Conservation (phyloP, 92 coral and sea anemone genomes). For the Scolanthus callimorphus region DNA sequence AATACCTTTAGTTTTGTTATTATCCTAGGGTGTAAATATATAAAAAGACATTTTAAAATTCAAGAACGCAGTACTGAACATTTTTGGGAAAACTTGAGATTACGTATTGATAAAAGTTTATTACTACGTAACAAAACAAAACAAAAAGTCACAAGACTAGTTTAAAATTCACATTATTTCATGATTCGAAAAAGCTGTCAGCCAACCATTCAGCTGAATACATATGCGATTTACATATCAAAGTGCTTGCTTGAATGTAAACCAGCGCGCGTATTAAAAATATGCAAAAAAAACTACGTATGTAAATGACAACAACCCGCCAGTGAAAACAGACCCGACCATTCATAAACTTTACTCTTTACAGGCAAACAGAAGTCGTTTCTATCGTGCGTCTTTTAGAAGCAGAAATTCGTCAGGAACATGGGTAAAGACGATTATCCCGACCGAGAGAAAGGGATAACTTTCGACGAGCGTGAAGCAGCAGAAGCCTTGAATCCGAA, state of each 20-base stretch:
- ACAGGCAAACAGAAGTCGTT: too few species aligned
- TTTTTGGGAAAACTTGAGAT: background rate
- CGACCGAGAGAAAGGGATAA: background rate
- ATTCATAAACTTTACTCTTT: too few species aligned
- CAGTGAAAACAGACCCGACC: too few species aligned
- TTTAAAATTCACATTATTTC: background rate
- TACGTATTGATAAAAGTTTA: too few species aligned
- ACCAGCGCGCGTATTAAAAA: background rate
- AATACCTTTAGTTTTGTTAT: too few species aligned
- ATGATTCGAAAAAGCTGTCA: too few species aligned
- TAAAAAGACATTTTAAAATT: too few species aligned
- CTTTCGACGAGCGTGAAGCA: background rate
- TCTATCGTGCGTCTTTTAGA: too few species aligned
- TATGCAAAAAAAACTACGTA: background rate
- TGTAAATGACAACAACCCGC: background rate
- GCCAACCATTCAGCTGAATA: background rate
- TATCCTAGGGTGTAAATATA: too few species aligned
- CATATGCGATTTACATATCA: background rate
- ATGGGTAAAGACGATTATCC: background rate
- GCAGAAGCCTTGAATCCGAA: background rate
- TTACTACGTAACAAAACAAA: too few species aligned
- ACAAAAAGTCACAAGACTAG: too few species aligned
- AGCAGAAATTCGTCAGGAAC: background rate
- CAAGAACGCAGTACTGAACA: background rate
- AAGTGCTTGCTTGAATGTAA: background rate